Evolutionary conservation across 2,113 vertebrate species (phyloP).

Genomic region (Poeciliopsis occidentalis): DNA sequence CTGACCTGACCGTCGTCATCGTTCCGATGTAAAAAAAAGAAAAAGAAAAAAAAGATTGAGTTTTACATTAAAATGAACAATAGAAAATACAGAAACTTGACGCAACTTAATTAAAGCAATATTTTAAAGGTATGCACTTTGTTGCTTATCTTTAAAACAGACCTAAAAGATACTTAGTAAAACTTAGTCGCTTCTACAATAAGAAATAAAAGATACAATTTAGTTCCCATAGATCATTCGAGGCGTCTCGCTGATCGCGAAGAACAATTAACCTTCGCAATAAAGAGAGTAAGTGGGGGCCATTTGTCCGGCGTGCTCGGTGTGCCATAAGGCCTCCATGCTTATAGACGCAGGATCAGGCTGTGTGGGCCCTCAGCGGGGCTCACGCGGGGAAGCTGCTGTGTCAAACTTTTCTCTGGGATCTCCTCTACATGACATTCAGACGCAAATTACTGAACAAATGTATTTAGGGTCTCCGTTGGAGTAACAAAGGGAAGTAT

Average conservation of each 20-base stretch:
- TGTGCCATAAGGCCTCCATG: conserved; percentile 21
- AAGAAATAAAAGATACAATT: neutral
- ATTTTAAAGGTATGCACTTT: neutral
- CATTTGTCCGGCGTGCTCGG: conserved; percentile 58
- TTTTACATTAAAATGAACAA: neutral
- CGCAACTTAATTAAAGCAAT: no score
- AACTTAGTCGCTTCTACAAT: neutral
- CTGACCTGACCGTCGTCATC: neutral
- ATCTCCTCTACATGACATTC: conserved; percentile 51
- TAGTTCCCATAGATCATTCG: neutral
- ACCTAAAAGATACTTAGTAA: neutral
- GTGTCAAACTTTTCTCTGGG: conserved; percentile 26
- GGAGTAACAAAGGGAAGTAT: conserved; percentile 60
- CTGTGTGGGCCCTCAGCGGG: conserved; percentile 47
- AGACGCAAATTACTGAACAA: conserved; percentile 54
- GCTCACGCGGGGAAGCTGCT: conserved; percentile 1
- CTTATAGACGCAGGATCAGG: conserved; percentile 28
- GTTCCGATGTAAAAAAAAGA: neutral
- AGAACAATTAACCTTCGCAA: conserved; percentile 11
- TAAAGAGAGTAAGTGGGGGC: conserved; percentile 28
- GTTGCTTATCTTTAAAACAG: neutral
- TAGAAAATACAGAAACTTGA: neutral
- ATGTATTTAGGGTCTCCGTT: conserved; percentile 44
- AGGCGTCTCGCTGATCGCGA: neutral
- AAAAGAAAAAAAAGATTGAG: neutral